phyloP scores from a whole-genome alignment of 2,113 vertebrate species.

The Microcebus griseorufus region DNA sequence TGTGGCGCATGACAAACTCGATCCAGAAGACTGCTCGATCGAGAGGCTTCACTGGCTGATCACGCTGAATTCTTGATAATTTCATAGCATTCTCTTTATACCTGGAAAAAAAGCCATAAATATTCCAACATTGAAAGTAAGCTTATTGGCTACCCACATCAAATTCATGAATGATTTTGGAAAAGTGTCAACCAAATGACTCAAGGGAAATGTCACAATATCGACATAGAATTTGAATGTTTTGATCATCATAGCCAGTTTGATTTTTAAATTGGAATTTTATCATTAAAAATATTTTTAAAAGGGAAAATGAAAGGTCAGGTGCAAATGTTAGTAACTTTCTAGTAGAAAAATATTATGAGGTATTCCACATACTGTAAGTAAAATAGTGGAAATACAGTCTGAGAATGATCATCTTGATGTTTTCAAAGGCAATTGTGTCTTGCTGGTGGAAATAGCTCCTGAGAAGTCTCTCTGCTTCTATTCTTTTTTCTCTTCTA shows the following conservation, averaged over 20 bases:
- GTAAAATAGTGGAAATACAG: rapidly evolving
- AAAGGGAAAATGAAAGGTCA: background rate
- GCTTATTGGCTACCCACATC: no score
- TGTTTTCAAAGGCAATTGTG: no score
- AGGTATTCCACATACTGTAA: background rate
- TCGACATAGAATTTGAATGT: background rate
- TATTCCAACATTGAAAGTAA: no score
- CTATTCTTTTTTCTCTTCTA: no score
- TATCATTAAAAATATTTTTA: background rate
- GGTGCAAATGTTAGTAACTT: background rate
- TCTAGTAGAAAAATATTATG: background rate
- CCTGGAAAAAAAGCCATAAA: no score
- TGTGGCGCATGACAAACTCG: conserved; percentile 92
- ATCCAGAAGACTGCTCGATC: conserved; percentile 92
- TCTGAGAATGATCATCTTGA: background rate
- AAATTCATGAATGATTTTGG: no score
- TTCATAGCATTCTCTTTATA: no score
- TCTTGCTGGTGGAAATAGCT: no score
- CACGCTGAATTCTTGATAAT: background rate
- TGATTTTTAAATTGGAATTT: no score
- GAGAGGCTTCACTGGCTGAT: conserved; percentile 77
- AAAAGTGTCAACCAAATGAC: background rate
- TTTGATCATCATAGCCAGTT: background rate
- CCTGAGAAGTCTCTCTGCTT: no score
- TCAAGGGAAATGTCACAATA: background rate